phyloP scores from a whole-genome alignment of 2,113 vertebrate genomes.

The Clarias macrocephalus region DNA sequence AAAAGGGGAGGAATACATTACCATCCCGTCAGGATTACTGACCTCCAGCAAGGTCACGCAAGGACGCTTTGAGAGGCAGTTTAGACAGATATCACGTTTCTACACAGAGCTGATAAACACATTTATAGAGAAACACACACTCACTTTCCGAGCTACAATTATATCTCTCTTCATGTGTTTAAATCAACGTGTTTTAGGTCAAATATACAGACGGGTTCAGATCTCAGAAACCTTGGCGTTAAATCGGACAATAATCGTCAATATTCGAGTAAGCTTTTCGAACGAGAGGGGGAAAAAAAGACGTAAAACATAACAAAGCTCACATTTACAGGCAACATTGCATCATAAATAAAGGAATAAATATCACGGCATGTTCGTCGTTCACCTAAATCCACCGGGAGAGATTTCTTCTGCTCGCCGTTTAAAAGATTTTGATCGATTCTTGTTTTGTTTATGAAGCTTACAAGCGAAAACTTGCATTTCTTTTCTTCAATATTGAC shows the following conservation, averaged over 20 bases:
- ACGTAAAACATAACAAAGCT: background rate
- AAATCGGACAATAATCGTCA: too few species aligned
- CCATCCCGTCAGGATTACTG: background rate
- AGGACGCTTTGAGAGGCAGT: background rate
- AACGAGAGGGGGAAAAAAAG: background rate
- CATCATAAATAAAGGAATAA: background rate
- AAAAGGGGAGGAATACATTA: slow-evolving; percentile 27
- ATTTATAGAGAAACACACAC: background rate
- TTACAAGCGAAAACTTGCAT: background rate
- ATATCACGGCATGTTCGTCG: background rate
- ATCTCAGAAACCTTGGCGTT: background rate
- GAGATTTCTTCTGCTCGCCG: background rate
- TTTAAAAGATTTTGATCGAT: slow-evolving; percentile 2
- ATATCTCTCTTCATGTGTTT: background rate
- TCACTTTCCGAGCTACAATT: background rate
- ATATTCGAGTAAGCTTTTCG: too few species aligned
- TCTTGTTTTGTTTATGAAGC: background rate
- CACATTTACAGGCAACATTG: background rate
- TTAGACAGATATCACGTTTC: slow-evolving; percentile 16
- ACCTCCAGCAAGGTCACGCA: background rate
- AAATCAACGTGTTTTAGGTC: background rate
- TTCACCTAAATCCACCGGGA: background rate
- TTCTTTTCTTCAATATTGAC: background rate
- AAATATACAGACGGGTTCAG: background rate
- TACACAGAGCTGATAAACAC: background rate